phyloP scores from a whole-genome alignment of 64 coral and sea anemone genomes.

The Montipora efflorescens region DNA sequence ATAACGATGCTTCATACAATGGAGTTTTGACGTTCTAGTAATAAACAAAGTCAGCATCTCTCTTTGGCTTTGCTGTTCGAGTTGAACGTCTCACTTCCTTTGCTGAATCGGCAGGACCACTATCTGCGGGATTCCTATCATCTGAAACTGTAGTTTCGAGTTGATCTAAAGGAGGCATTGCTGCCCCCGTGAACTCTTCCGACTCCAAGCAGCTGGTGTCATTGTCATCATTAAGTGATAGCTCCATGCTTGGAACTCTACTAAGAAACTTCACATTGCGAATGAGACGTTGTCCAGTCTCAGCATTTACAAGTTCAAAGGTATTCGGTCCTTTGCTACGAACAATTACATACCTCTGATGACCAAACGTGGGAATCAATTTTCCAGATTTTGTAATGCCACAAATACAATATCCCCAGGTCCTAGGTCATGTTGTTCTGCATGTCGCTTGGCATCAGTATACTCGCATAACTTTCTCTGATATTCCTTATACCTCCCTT shows the following conservation, averaged over 20 bases:
- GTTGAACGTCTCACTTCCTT: no score
- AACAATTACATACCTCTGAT: slow-evolving; percentile 39
- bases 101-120: neutral
- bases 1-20: neutral
- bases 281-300: slow-evolving; percentile 48
- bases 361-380: slow-evolving; percentile 27
- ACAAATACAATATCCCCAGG: slow-evolving; percentile 53
- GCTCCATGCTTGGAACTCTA: slow-evolving; percentile 3
- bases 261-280: slow-evolving; percentile 58
- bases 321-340: slow-evolving; percentile 48
- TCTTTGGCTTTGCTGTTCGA: no score
- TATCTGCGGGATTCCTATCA: slow-evolving; percentile 12
- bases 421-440: neutral
- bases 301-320: slow-evolving; percentile 44
- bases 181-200: neutral
- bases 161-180: slow-evolving; percentile 5
- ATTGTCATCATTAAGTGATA: neutral
- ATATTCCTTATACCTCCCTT: no score
- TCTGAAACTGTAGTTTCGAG: neutral
- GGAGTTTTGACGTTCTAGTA: neutral
- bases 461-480: slow-evolving; percentile 9
- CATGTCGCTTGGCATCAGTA: slow-evolving; percentile 10
- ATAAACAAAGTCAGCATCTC: neutral
- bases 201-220: neutral
- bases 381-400: slow-evolving; percentile 48